Evolutionary conservation across 2,888 invertebrate species (phyloP).

Genomic region (Hemistola chrysoprasaria): DNA sequence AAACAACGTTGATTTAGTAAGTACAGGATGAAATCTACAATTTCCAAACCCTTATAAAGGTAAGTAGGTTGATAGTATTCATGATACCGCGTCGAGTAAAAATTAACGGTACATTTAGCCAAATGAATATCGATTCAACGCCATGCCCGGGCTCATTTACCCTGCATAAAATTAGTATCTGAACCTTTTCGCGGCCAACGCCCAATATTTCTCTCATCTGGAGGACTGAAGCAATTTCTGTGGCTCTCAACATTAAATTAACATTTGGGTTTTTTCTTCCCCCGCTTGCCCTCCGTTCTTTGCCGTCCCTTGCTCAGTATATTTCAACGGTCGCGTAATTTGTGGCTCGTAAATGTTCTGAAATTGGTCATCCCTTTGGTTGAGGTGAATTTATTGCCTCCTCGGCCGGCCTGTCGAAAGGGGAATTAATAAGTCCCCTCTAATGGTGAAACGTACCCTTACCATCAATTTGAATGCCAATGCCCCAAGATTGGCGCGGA

Average conservation of each 20-base stretch:
- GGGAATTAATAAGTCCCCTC: constrained; percentile 81
- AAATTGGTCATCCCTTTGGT: constrained; percentile 83
- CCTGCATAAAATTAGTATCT: constrained; percentile 76
- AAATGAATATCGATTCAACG: constrained; percentile 74
- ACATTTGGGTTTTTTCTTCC: constrained; percentile 77
- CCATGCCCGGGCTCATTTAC: constrained; percentile 66
- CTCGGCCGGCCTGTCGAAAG: constrained; percentile 81
- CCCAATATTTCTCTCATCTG: constrained; percentile 70
- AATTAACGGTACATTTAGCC: constrained; percentile 67
- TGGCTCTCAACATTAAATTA: constrained; percentile 79
- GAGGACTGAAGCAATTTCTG: constrained; percentile 72
- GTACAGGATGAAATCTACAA: constrained; percentile 15
- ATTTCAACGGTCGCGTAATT: constrained; percentile 81
- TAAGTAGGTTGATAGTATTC: constrained; percentile 56
- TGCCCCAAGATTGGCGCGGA: constrained; percentile 73
- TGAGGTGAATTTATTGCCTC: constrained; percentile 81
- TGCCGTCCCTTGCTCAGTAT: constrained; percentile 70
- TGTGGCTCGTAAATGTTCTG: constrained; percentile 83
- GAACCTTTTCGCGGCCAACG: constrained; percentile 62
- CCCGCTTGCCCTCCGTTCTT: constrained; percentile 58
- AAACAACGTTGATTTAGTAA: constrained; percentile 9
- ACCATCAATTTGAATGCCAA: constrained; percentile 81
- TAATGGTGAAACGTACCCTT: constrained; percentile 81
- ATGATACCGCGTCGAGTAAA: constrained; percentile 61
- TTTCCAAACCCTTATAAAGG: constrained; percentile 34